These are phyloP conservation scores for Sicus ferrugineus DNA, from an alignment of 2,888 invertebrate genomes.

Conservation along the genomic window DNA sequence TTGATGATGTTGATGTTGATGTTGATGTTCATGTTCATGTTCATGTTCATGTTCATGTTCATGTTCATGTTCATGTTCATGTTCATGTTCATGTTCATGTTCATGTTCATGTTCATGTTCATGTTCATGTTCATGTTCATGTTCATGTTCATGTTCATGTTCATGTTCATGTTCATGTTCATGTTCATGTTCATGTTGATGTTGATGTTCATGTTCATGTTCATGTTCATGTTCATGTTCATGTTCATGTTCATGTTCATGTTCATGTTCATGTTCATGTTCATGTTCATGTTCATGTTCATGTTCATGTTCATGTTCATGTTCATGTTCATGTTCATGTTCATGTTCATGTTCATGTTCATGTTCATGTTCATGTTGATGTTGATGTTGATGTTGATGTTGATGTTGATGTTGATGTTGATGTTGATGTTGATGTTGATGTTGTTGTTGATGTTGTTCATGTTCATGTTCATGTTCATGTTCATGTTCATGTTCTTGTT, in stretches of 20 bases:
- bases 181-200: conserved; percentile 28
- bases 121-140: conserved; percentile 21
- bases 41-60: conserved; percentile 17
- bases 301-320: conserved; percentile 26
- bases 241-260: conserved; percentile 27
- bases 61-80: conserved; percentile 13
- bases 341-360: conserved; percentile 19
- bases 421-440: conserved; percentile 22
- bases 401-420: conserved; percentile 9
- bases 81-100: too few species aligned
- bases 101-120: conserved; percentile 8
- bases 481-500: conserved; percentile 18
- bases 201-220: conserved; percentile 28
- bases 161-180: conserved; percentile 22
- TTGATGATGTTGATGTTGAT: not conserved
- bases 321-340: conserved; percentile 21
- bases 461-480: conserved; percentile 20
- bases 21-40: conserved; percentile 19
- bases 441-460: not conserved
- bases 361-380: conserved; percentile 16
- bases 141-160: conserved; percentile 21
- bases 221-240: conserved; percentile 26
- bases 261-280: conserved; percentile 27
- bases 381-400: conserved; percentile 24
- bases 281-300: conserved; percentile 27